These are phyloP conservation scores for Halichoerus grypus DNA, from an alignment of 2,113 vertebrate species.

Conservation along the genomic window DNA sequence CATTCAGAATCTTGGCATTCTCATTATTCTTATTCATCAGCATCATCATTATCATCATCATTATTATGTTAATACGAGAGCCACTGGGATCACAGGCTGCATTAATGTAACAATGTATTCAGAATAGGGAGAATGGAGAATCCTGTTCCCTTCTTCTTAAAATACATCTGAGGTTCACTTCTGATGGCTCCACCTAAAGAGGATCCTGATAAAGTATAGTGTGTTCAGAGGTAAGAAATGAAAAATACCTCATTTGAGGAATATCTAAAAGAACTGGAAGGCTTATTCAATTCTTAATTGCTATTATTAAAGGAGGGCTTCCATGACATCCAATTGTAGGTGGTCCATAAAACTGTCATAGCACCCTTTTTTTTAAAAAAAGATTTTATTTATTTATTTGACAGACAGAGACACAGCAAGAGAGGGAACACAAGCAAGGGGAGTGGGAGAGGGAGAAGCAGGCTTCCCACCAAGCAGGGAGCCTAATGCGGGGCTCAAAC, in stretches of 20 bases:
- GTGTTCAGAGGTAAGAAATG: background rate
- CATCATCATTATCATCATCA: background rate
- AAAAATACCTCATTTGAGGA: background rate
- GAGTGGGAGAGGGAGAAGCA: too few species aligned
- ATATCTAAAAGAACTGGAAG: background rate
- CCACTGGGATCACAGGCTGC: background rate
- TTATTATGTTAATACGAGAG: background rate
- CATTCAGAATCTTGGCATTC: background rate
- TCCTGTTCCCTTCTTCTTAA: background rate
- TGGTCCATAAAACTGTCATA: background rate
- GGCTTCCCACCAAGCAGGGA: too few species aligned
- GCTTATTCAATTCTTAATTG: background rate
- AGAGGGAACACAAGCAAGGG: too few species aligned
- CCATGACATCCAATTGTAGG: background rate
- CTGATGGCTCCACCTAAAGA: background rate
- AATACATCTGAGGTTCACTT: background rate
- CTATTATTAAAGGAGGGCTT: background rate
- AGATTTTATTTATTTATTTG: too few species aligned
- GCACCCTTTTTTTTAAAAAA: background rate
- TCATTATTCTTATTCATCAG: background rate
- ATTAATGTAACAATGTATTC: background rate
- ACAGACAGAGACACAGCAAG: too few species aligned
- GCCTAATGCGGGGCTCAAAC: too few species aligned
- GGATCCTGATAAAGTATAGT: background rate
- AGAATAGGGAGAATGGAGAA: background rate